Evolutionary conservation across 2,113 vertebrate species (phyloP), one percentile per base, ranked within the genome.

Genomic region (Campylomormyrus tamandua): DNA sequence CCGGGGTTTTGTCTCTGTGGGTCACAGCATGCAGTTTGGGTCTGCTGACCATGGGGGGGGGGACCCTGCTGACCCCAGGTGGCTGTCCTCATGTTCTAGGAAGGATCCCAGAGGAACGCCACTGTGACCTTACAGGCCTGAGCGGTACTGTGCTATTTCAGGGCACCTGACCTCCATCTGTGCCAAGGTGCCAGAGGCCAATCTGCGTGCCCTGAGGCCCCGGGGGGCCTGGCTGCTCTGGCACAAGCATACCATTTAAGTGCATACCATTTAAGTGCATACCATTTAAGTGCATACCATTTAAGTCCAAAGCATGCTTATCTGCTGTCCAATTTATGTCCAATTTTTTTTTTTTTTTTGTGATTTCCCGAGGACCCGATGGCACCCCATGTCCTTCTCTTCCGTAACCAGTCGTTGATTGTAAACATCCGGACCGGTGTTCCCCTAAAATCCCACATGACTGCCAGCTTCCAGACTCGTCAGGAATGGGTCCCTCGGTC

Each of bases 41-140:
- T 49, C 46, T 27, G 70, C 13, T 42, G 70, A 42, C 4, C 70
- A 77, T 31, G 31, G 31, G 31, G 31, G 31, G 31, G 85, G 83
- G 74, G 35, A 39, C 1, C 74, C 74, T 13, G 17, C 35, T 80
- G 74, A 42, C 74, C 74, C 83, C 83, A 49, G 48, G 48, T 50
- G 27, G 31, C 88, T 11, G 19, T 50, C 24, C 48, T 53, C 70
- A 88, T 39, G 27, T 90, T 90, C 66, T 17, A 58, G 77, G 86
- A 90, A 90, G 87, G 90, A 85, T 88, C 90, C 80, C 35, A 27
- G 53, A 35, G 87, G 90, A 83, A 84, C 83, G 39, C 13, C 49
- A 21, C 27, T 49, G 83, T 87, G 56, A 90, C 89, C 83, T 90
- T 90, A 90, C 11, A 45, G 48, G 45, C 35, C 21, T 27, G 49